A percentile compares a stretch with the other conserved stretches of the same genome.
Evolutionary conservation across 1,140 invertebrate species (phyloP).

Genomic region (Bradynema listronoti): DNA sequence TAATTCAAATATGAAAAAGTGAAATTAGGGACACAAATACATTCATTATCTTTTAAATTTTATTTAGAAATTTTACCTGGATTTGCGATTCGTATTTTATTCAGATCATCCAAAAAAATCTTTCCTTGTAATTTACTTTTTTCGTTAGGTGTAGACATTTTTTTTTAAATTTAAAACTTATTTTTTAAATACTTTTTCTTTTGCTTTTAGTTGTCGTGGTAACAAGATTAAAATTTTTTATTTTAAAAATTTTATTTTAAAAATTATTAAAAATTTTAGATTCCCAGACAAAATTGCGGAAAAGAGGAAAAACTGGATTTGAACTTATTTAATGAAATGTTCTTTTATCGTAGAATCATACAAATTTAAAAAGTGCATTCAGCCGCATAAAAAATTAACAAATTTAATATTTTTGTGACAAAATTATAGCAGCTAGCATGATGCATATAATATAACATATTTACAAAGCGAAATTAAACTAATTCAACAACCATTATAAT

Average conservation of each 20-base stretch:
- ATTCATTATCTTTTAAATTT: not conserved
- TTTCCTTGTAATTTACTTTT: not conserved
- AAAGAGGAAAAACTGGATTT: too few relatives aligned
- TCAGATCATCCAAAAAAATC: conserved; percentile 8
- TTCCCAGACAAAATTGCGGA: too few relatives aligned
- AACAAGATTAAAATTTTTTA: not conserved
- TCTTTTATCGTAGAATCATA: too few relatives aligned
- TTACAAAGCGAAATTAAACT: too few relatives aligned
- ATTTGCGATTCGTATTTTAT: conserved; percentile 3
- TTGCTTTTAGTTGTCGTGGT: not conserved
- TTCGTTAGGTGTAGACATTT: not conserved
- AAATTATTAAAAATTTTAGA: not conserved
- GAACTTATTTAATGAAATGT: too few relatives aligned
- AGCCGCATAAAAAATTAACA: too few relatives aligned
- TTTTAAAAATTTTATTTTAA: not conserved
- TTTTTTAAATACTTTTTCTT: not conserved
- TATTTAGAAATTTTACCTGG: conserved; percentile 1
- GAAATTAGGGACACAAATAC: not conserved
- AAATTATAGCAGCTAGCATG: too few relatives aligned
- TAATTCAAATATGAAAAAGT: not conserved
- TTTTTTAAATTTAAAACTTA: not conserved
- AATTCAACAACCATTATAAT: too few relatives aligned
- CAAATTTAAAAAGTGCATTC: too few relatives aligned
- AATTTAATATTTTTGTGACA: too few relatives aligned
- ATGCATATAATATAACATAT: too few relatives aligned